Evolutionary conservation across 2,797 vertebrate species (phyloP).

Genomic region (Poecilia wingei): DNA sequence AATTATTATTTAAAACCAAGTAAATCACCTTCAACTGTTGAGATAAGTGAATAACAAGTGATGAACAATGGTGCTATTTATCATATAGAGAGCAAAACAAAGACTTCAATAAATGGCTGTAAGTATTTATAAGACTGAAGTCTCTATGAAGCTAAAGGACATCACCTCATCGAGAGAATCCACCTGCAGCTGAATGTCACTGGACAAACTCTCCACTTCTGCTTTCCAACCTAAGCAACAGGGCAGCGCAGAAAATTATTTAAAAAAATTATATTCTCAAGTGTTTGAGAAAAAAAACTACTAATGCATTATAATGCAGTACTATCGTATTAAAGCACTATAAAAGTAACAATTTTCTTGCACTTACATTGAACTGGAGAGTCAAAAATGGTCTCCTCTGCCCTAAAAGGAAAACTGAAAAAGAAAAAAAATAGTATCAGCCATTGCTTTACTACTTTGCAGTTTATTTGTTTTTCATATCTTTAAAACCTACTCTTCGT

Average conservation of each 20-base stretch:
- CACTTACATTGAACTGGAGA: conserved; percentile 26
- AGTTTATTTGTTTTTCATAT: not conserved
- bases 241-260: not conserved
- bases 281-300: not conserved
- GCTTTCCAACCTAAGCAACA: conserved; percentile 58
- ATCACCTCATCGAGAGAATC: conserved; percentile 53
- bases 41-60: no score
- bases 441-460: not conserved
- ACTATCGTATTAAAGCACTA: no score
- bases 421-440: not conserved
- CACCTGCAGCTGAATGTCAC: conserved; percentile 51
- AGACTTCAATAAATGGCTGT: no score
- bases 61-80: no score
- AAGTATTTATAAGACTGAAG: not conserved
- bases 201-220: conserved; percentile 47
- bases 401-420: conserved; percentile 18
- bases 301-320: not conserved
- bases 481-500: conserved; percentile 15
- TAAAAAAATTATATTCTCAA: not conserved
- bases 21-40: no score
- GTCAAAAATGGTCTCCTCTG: not conserved
- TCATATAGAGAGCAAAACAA: no score
- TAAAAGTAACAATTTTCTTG: not conserved
- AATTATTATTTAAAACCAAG: no score
- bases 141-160: not conserved